These are phyloP conservation scores for Spinus olivaceus DNA, from an alignment of 2,797 vertebrate species.

Conservation along the genomic window DNA sequence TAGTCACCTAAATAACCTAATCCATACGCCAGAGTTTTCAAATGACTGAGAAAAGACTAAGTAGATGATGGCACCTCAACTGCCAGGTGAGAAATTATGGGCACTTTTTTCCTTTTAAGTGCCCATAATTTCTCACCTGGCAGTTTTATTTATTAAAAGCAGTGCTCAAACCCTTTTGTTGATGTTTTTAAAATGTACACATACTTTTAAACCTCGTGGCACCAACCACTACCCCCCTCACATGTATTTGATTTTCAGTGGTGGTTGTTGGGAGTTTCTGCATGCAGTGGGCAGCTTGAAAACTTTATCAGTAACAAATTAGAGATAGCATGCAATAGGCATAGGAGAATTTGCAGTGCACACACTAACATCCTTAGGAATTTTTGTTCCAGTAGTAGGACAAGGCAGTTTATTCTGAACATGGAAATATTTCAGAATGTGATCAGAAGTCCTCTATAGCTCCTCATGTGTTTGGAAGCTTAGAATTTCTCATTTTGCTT, in stretches of 20 bases:
- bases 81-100: too few species aligned
- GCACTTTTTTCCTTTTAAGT: background rate
- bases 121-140: background rate
- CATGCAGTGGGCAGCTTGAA: background rate
- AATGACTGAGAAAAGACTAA: conserved; percentile 26
- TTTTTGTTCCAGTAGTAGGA: background rate
- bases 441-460: background rate
- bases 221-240: background rate
- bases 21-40: background rate
- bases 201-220: background rate
- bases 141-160: conserved; percentile 4
- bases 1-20: conserved; percentile 42
- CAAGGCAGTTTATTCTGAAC: background rate
- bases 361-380: background rate
- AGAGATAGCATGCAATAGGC: background rate
- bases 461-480: background rate
- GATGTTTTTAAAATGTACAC: background rate
- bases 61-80: background rate
- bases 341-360: background rate
- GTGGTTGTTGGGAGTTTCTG: background rate
- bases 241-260: background rate
- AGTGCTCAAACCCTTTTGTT: background rate
- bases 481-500: background rate
- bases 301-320: background rate
- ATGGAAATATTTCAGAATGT: background rate